Conservation (phyloP, 2,888 invertebrate genomes). For the Diadegma fenestrale region DNA sequence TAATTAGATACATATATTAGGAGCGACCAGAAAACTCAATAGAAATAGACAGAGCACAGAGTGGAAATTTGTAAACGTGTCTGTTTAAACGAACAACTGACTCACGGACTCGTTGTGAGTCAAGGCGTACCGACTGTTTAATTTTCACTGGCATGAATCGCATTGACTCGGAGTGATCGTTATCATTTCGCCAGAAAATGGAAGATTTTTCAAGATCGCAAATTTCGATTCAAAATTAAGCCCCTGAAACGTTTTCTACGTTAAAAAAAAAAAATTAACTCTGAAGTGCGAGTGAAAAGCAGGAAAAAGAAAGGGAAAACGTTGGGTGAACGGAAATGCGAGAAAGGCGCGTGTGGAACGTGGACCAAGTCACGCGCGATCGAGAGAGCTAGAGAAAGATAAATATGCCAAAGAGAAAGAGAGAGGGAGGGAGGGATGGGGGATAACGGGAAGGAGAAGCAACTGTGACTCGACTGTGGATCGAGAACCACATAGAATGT, state of each 20-base stretch:
- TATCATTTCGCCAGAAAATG: neutral
- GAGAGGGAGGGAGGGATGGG: neutral
- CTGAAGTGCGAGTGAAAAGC: slow-evolving; percentile 4
- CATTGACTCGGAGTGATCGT: neutral
- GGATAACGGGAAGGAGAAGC: slow-evolving; percentile 22
- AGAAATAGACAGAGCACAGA: neutral
- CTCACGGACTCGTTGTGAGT: slow-evolving; percentile 61
- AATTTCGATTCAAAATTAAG: neutral
- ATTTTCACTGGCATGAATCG: slow-evolving; percentile 37
- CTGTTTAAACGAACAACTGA: slow-evolving; percentile 59
- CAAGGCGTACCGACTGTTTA: slow-evolving; percentile 47
- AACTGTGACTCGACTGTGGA: slow-evolving; percentile 19
- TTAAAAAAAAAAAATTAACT: no score
- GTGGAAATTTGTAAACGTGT: slow-evolving; percentile 26
- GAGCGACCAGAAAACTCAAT: slow-evolving; percentile 18
- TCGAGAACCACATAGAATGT: slow-evolving; percentile 16
- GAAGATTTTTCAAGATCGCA: neutral
- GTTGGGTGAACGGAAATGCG: slow-evolving; percentile 49
- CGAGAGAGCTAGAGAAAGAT: slow-evolving; percentile 17
- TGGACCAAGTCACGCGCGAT: slow-evolving; percentile 20
- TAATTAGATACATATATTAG: neutral
- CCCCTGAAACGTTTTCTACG: neutral
- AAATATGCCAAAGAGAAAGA: neutral
- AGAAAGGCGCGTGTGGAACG: slow-evolving; percentile 34
- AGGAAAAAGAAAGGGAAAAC: slow-evolving; percentile 74